phyloP scores from a whole-genome alignment of 2,113 vertebrate species.

The Macrotis lagotis region DNA sequence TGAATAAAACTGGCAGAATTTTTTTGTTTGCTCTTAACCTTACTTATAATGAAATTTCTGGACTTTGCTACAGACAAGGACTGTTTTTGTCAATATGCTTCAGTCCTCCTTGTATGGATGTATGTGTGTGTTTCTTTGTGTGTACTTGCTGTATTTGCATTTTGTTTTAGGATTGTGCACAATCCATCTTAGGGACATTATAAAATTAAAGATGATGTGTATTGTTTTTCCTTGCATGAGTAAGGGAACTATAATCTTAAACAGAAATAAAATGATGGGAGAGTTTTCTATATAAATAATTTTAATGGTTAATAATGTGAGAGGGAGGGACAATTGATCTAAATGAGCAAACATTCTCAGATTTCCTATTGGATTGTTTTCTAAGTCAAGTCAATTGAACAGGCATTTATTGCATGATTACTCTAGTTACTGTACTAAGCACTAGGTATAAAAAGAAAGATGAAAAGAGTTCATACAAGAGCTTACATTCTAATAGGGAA shows the following conservation, averaged over 20 bases:
- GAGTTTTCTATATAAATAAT: neutral
- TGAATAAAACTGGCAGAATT: neutral
- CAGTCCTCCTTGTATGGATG: neutral
- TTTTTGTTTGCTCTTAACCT: neutral
- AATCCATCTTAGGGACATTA: neutral
- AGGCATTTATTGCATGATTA: neutral
- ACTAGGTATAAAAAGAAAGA: neutral
- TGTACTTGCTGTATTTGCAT: neutral
- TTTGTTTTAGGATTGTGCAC: neutral
- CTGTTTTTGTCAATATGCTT: neutral
- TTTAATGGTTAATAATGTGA: neutral
- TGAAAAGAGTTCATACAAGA: neutral
- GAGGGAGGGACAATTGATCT: neutral
- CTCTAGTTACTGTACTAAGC: neutral
- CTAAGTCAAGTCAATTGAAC: neutral
- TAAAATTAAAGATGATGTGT: neutral
- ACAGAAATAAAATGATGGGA: conserved; percentile 14
- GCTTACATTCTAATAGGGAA: neutral
- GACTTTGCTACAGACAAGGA: neutral
- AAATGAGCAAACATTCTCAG: neutral
- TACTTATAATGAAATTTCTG: neutral
- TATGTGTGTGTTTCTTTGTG: neutral
- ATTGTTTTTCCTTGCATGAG: conserved; percentile 19
- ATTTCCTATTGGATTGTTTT: neutral
- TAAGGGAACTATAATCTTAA: neutral